Conservation (phyloP, 2,888 invertebrate species). For the Philereme vetulata region DNA sequence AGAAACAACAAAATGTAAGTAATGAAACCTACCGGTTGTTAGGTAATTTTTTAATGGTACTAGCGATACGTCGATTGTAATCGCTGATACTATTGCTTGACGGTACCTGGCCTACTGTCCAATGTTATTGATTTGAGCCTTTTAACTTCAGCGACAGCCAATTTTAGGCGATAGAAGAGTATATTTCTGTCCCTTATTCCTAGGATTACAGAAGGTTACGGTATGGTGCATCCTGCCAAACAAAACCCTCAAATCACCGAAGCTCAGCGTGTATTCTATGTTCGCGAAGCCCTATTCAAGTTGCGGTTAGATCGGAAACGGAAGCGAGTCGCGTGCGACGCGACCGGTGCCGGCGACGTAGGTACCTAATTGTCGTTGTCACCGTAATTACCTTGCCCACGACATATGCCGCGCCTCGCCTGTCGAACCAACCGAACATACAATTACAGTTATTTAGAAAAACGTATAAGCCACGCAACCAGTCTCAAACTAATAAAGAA, state of each 20-base stretch:
- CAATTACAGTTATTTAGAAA: slow-evolving; percentile 48
- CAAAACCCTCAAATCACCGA: slow-evolving; percentile 10
- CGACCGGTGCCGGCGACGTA: slow-evolving; percentile 23
- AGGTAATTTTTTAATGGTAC: no score
- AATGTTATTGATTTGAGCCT: no score
- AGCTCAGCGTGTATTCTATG: slow-evolving; percentile 9
- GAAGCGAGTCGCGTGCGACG: slow-evolving; percentile 72
- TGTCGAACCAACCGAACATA: slow-evolving; percentile 31
- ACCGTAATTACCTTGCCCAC: slow-evolving; percentile 55
- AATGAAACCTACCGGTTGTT: no score
- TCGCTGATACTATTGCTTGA: no score
- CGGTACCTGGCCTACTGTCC: no score
- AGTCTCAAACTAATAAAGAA: slow-evolving; percentile 4
- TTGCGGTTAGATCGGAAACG: slow-evolving; percentile 72
- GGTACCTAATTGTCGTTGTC: slow-evolving; percentile 69
- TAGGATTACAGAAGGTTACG: not conserved
- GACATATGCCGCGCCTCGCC: slow-evolving; percentile 57
- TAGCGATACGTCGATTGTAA: no score
- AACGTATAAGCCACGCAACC: slow-evolving; percentile 9
- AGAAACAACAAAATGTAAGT: no score
- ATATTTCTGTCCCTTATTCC: not conserved
- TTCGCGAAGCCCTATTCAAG: slow-evolving; percentile 48
- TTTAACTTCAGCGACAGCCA: not conserved
- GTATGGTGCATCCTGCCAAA: slow-evolving; percentile 4
- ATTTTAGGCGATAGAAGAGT: not conserved